Conservation (phyloP, 1,140 invertebrate genomes). For the Colletes gigas region DNA sequence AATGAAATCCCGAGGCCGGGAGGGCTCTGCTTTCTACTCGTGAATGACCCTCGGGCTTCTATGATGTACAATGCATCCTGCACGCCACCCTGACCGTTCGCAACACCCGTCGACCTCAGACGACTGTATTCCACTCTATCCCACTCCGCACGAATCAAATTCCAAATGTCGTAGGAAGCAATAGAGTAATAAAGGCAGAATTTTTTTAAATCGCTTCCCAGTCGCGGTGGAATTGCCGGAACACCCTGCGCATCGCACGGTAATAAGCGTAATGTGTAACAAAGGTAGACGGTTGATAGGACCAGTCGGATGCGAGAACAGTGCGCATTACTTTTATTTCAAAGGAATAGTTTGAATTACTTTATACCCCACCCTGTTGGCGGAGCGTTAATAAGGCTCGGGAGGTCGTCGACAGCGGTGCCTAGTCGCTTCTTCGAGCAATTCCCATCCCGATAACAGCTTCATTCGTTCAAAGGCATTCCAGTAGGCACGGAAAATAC, state of each 20-base stretch:
- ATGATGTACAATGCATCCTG: conserved; percentile 38
- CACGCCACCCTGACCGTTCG: conserved; percentile 47
- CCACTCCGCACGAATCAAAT: too few species aligned
- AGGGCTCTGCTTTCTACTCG: conserved; percentile 54
- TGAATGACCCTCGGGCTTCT: conserved; percentile 44
- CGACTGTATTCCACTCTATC: too few species aligned
- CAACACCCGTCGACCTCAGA: conserved; percentile 18
- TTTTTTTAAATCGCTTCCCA: too few species aligned
- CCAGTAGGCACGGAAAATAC: conserved; percentile 35
- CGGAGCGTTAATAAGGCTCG: conserved; percentile 22
- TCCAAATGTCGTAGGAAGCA: too few species aligned
- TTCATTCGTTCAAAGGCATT: conserved; percentile 48
- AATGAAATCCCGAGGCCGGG: conserved; percentile 67
- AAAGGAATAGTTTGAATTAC: neutral
- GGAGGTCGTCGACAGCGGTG: conserved; percentile 3
- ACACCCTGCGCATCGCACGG: too few species aligned
- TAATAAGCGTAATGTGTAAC: neutral
- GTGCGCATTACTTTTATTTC: too few species aligned
- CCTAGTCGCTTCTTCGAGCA: neutral
- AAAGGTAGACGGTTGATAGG: neutral
- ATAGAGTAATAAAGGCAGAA: too few species aligned
- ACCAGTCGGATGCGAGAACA: neutral
- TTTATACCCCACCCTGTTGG: neutral
- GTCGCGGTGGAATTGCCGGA: too few species aligned
- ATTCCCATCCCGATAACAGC: conserved; percentile 35